phyloP scores from a whole-genome alignment of 1,140 invertebrate species.

The Drosophila prosaltans region DNA sequence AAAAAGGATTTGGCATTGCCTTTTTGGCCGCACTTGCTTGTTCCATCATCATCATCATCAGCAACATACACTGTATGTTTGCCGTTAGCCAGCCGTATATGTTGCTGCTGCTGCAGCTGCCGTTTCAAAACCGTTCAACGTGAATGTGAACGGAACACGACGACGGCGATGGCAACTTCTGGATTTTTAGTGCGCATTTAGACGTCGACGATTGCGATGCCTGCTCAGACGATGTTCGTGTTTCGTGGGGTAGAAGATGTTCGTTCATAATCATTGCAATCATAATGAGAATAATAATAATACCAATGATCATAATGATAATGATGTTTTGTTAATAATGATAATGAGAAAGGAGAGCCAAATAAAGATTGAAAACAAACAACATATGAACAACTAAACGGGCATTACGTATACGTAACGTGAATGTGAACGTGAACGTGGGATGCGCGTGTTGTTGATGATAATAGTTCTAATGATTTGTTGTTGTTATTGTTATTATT shows the following conservation, averaged over 20 bases:
- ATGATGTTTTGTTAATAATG: background rate
- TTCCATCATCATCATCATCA: background rate
- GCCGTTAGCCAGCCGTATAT: no score
- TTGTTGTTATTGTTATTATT: slow-evolving; percentile 6
- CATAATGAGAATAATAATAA: slow-evolving; percentile 7
- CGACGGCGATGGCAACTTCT: slow-evolving; percentile 22
- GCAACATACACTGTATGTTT: no score
- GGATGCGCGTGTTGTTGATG: slow-evolving; percentile 12
- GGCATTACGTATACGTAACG: slow-evolving; percentile 57
- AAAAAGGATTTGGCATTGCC: slow-evolving; percentile 19
- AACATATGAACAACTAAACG: slow-evolving; percentile 26
- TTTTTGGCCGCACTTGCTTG: slow-evolving; percentile 6
- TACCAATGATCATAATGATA: slow-evolving; percentile 6
- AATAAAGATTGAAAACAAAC: no score
- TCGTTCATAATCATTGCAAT: background rate
- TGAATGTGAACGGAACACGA: background rate
- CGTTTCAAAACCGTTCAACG: background rate
- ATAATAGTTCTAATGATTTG: background rate
- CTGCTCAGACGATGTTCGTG: slow-evolving; percentile 38
- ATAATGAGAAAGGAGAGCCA: background rate
- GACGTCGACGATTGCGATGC: slow-evolving; percentile 58
- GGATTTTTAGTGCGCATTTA: slow-evolving; percentile 75
- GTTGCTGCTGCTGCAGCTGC: no score
- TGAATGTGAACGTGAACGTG: slow-evolving; percentile 16
- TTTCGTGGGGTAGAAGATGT: slow-evolving; percentile 48